Base-by-base conservation (phyloP, 2,888 invertebrate genomes). In the Chouioia cunea region DNA sequence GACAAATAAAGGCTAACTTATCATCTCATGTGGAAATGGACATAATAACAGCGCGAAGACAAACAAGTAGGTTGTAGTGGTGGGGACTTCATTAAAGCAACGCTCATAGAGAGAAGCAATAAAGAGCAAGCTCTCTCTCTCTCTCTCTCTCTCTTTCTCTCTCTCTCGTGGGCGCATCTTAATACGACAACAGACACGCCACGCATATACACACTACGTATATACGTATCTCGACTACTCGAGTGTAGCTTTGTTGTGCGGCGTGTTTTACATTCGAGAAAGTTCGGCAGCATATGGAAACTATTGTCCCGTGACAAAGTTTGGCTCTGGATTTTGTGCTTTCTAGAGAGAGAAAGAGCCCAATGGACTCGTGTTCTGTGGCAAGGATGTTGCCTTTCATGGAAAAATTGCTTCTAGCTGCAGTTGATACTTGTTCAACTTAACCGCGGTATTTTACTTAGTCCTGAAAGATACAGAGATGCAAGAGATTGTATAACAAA, bases 281-380 rank as follows among this genome's bases (percentile, higher is more conserved):
- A 67, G 67, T 71, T 67, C 62, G 59, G 54, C 53, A 63, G 63
- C 64, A 58, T 64, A 60, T 59, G 67, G 71, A 63, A 71, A 71
- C 67, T 64, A 63, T 43, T 64, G 67, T 64, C 53, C 54, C 53
- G 36, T 36, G 44, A 4, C 48, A 64, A 71, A 71, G 56, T 71
- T 71, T 64, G 16, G n/a, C 67, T 15, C 50, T 20, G 48, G 56
- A 64, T 67, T 67, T 71, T 64, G 59, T 62, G 59, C 66, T 48
- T 48, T 12, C 16, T 14, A 48, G 15, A 48, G 15, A 48, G n/a
- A 15, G 15, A 22, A 16, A 16, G 36, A 36, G 47, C 12, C 48
- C 50, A 20, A 46, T 22, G 27, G 46, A 50, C 15, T 23, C 18
- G 15, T 23, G 52, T 23, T 4, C 50, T n/a, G 50, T 16, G 50